Conservation (phyloP, 2,797 vertebrate genomes). For the Brachymystax lenok region DNA sequence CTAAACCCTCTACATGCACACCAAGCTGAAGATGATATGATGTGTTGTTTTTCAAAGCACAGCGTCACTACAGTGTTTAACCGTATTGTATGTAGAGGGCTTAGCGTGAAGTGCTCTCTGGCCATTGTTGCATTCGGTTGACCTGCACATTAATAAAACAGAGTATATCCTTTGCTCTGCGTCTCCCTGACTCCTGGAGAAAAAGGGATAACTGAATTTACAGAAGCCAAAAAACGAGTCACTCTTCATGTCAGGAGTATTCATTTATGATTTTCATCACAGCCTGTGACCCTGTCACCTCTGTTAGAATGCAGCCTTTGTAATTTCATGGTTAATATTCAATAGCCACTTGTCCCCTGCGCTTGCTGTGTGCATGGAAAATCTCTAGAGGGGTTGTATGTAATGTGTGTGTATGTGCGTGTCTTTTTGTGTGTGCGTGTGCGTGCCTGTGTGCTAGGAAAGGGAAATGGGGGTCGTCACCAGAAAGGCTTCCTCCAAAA, state of each 20-base stretch:
- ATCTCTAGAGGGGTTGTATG: slow-evolving; percentile 64
- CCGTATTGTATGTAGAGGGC: slow-evolving; percentile 57
- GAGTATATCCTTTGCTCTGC: slow-evolving; percentile 66
- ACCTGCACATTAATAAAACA: slow-evolving; percentile 78
- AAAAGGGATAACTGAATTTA: slow-evolving; percentile 59
- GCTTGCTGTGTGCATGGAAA: slow-evolving; percentile 74
- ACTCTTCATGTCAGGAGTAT: slow-evolving; percentile 80
- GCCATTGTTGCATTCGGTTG: slow-evolving; percentile 66
- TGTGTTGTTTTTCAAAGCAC: slow-evolving; percentile 53
- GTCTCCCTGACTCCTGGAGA: slow-evolving; percentile 63
- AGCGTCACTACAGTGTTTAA: slow-evolving; percentile 55
- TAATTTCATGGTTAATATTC: slow-evolving; percentile 88
- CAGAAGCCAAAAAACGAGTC: slow-evolving; percentile 72
- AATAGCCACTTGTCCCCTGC: slow-evolving; percentile 80
- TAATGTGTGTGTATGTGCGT: slow-evolving; percentile 55
- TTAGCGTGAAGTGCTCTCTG: slow-evolving; percentile 44
- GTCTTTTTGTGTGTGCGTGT: slow-evolving; percentile 34
- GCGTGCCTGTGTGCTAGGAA: slow-evolving; percentile 21
- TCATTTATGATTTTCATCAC: slow-evolving; percentile 85
- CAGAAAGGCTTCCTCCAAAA: slow-evolving; percentile 56
- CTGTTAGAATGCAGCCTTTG: slow-evolving; percentile 84
- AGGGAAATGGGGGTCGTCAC: slow-evolving; percentile 37
- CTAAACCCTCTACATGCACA: slow-evolving; percentile 40
- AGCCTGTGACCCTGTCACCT: slow-evolving; percentile 80
- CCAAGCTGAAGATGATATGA: slow-evolving; percentile 62